phyloP scores from a whole-genome alignment of 2,888 invertebrate genomes.

The Bombyx huttoni region DNA sequence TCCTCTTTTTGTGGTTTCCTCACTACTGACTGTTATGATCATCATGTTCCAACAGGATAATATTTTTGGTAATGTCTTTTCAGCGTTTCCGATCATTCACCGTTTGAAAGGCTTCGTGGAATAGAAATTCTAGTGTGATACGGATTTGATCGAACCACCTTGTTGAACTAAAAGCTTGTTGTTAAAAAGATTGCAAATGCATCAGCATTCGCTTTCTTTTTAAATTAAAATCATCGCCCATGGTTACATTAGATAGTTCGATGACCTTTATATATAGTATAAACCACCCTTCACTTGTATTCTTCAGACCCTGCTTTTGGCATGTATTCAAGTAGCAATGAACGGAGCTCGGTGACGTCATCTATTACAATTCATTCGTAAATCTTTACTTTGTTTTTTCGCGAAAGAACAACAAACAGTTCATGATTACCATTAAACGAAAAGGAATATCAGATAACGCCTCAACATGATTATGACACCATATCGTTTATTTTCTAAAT shows the following conservation, averaged over 20 bases:
- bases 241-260: background rate
- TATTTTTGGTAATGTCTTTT: no score
- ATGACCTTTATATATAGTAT: background rate
- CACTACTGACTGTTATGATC: no score
- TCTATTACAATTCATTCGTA: conserved; percentile 12
- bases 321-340: conserved; percentile 15
- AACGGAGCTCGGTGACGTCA: conserved; percentile 13
- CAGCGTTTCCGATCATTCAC: no score
- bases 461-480: no score
- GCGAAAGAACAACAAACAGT: background rate
- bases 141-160: no score
- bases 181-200: background rate
- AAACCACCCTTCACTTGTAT: background rate
- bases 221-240: background rate
- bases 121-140: no score
- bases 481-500: no score
- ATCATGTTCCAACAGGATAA: no score
- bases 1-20: no score
- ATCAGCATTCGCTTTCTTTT: background rate
- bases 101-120: no score
- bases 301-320: conserved; percentile 8
- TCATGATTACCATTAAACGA: background rate
- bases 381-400: conserved; percentile 1
- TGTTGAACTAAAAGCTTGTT: no score
- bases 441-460: no score